Conservation (phyloP, 1,140 invertebrate species). For the Scaptomyza hsui region DNA sequence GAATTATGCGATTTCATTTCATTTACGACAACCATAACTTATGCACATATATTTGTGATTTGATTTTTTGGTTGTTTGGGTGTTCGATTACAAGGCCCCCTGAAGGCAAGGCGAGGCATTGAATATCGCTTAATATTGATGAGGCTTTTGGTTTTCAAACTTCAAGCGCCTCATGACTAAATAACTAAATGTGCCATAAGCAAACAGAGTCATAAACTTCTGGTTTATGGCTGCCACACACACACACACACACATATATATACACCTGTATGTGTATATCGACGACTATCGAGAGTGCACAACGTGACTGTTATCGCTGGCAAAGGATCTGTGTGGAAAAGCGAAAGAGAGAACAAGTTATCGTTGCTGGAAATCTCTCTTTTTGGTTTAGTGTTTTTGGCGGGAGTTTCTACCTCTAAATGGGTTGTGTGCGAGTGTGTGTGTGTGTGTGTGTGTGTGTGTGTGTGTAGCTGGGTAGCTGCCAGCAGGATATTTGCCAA, state of each 20-base stretch:
- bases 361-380: constrained; percentile 64
- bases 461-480: constrained; percentile 41
- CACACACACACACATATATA: constrained; percentile 26
- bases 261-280: constrained; percentile 29
- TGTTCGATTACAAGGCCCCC: constrained; percentile 62
- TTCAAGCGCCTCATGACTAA: constrained; percentile 62
- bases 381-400: constrained; percentile 38
- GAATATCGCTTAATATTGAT: constrained; percentile 78
- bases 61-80: constrained; percentile 51
- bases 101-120: constrained; percentile 30
- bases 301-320: constrained; percentile 52
- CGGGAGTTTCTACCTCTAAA: constrained; percentile 40
- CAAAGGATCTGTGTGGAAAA: constrained; percentile 66
- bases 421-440: background rate
- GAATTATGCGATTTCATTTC: constrained; percentile 63
- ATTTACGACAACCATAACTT: constrained; percentile 76
- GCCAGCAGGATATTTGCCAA: constrained; percentile 81
- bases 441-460: constrained; percentile 10
- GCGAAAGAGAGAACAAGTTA: constrained; percentile 64
- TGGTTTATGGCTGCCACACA: constrained; percentile 64
- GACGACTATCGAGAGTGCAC: constrained; percentile 42
- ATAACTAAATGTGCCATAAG: constrained; percentile 73
- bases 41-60: constrained; percentile 75
- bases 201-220: constrained; percentile 81
- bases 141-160: constrained; percentile 44